phyloP scores from a whole-genome alignment of 2,888 invertebrate species.

The Tetragonisca angustula region DNA sequence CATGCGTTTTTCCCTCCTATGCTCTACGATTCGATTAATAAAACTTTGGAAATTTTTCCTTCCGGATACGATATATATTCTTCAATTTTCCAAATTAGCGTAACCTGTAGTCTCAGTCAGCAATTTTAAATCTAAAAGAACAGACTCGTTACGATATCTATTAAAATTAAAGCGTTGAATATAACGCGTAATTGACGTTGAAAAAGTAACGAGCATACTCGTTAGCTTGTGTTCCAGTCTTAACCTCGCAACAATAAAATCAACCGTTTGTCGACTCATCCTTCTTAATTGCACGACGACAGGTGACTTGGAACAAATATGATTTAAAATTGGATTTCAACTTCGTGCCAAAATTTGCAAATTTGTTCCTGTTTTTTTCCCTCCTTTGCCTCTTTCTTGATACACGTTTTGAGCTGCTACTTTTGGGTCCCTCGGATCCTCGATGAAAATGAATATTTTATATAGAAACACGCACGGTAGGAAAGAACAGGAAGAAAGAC shows the following conservation, averaged over 20 bases:
- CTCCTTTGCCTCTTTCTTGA: neutral
- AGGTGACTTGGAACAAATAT: constrained; percentile 58
- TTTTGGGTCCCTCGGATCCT: neutral
- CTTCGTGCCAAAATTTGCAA: constrained; percentile 50
- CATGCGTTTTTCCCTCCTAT: too few species aligned
- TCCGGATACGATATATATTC: too few species aligned
- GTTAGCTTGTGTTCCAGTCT: constrained; percentile 42
- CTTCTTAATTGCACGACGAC: constrained; percentile 59
- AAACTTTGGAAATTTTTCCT: too few species aligned
- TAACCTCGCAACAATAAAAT: constrained; percentile 54
- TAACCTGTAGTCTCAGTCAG: too few species aligned
- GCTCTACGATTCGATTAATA: too few species aligned
- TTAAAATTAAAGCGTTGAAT: neutral
- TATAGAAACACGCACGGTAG: constrained; percentile 16
- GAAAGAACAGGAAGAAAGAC: constrained; percentile 54
- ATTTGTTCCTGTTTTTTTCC: constrained; percentile 7
- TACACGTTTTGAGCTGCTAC: neutral
- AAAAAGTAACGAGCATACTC: constrained; percentile 41
- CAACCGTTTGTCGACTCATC: constrained; percentile 50
- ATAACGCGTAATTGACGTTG: constrained; percentile 28
- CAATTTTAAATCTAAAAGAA: too few species aligned
- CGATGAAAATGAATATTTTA: constrained; percentile 16
- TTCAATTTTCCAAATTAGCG: too few species aligned
- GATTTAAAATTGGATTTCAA: constrained; percentile 61
- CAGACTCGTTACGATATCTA: neutral